Percentiles rank a stretch among this genome's conserved stretches.
phyloP scores from a whole-genome alignment of 2,797 vertebrate genomes.

The Microcaecilia unicolor region DNA sequence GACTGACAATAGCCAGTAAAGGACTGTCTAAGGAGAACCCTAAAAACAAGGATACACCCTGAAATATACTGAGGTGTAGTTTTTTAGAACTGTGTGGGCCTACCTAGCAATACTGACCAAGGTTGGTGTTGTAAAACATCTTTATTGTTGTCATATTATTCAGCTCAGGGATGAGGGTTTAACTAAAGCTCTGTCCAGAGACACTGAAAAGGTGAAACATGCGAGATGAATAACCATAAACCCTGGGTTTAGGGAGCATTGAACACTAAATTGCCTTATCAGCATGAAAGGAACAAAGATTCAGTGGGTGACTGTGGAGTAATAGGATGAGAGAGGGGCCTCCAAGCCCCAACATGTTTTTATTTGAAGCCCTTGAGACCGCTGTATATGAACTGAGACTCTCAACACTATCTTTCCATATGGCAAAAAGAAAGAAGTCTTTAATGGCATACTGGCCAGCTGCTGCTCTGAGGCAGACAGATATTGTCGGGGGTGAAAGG shows the following conservation, averaged over 20 bases:
- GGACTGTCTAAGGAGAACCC: too few relatives aligned
- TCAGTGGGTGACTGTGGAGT: not conserved
- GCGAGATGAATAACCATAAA: not conserved
- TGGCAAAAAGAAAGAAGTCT: not conserved
- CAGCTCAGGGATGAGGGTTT: not conserved
- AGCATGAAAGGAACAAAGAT: not conserved
- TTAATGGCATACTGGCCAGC: rapidly evolving
- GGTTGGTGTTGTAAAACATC: too few relatives aligned
- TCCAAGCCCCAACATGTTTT: too few relatives aligned
- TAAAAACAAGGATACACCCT: too few relatives aligned
- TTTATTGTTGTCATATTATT: too few relatives aligned
- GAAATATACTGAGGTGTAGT: too few relatives aligned
- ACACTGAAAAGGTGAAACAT: not conserved
- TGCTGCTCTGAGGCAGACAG: not conserved
- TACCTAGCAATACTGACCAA: too few relatives aligned
- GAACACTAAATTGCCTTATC: not conserved
- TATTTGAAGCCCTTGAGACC: not conserved
- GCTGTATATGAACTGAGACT: too few relatives aligned
- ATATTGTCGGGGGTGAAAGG: too few relatives aligned
- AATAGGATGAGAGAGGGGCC: too few relatives aligned
- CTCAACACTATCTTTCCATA: not conserved
- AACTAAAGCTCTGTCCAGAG: not conserved
- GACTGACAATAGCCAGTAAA: too few relatives aligned
- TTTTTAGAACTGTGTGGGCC: too few relatives aligned
- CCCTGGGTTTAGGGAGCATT: not conserved